Evolutionary conservation across 2,888 invertebrate genomes (phyloP).

Genomic region (Macaria liturata): DNA sequence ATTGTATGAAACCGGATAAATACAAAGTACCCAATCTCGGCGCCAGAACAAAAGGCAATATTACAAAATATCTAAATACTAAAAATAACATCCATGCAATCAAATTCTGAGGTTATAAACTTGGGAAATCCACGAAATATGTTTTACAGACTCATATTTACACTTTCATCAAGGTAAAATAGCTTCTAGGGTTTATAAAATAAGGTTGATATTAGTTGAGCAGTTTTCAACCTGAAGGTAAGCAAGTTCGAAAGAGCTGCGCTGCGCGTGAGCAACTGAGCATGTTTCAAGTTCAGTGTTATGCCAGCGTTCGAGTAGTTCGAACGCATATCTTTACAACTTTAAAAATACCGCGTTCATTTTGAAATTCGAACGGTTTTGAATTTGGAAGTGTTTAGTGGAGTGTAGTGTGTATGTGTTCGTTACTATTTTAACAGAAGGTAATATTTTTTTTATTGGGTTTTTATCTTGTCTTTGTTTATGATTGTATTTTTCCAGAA

Average conservation of each 20-base stretch:
- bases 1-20: no score
- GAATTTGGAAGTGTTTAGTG: constrained; percentile 37
- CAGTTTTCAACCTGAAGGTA: constrained; percentile 46
- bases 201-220: constrained; percentile 25
- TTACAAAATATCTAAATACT: constrained; percentile 25
- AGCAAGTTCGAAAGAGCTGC: constrained; percentile 50
- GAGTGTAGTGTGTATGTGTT: constrained; percentile 41
- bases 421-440: constrained; percentile 22
- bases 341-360: constrained; percentile 10
- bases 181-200: no score
- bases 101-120: constrained; percentile 30
- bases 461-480: constrained; percentile 1
- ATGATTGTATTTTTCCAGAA: constrained; percentile 5
- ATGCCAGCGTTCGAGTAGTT: constrained; percentile 49
- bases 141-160: constrained; percentile 34
- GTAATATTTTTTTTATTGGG: constrained; percentile 18
- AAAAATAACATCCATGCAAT: constrained; percentile 26
- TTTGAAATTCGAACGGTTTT: constrained; percentile 37
- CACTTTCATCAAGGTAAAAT: not conserved
- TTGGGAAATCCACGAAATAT: constrained; percentile 49
- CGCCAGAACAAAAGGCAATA: constrained; percentile 21
- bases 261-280: no score
- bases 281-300: constrained; percentile 72
- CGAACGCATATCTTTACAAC: constrained; percentile 44
- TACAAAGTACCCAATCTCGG: not conserved